Base-by-base conservation (phyloP, 2,888 invertebrate genomes). In the Meteorus colon region DNA sequence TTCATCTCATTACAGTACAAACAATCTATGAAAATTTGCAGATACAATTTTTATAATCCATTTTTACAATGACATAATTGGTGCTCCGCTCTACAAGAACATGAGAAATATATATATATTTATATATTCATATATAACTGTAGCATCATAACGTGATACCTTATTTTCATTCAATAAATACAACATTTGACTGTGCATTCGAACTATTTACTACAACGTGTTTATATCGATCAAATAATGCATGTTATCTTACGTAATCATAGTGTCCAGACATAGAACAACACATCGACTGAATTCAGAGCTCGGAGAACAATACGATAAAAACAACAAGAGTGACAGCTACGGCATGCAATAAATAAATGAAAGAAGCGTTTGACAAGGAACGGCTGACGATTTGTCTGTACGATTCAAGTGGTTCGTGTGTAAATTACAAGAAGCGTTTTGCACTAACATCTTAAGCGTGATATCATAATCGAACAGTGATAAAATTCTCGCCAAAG, bases 151-250 rank as follows among this genome's bases (percentile, higher is more conserved):
- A 45, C 66, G 59, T 55, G 62, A 71, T 27, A 71, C 41, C 41
- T 45, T 45, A 71, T 62, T 71, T 27, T 71, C 62, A 66, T 19
- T 19, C 29, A 51, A 66, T 66, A 67, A 62, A 65, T 65, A 41
- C 45, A 72, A 63, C 48, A 63, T 72, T 29, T 24, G 41, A 72
- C 29, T 72, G 62, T 72, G 71, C 63, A 62, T 63, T 19, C 24
- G 48, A 72, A 45, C 71, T 63, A 63, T 48, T 31, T 60, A 48
- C 62, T 72, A 72, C 60, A 62, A 27, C 27, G 45, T 55, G 24
- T 55, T 55, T 6, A 6, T 55, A 55, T 55, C n/a, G 8, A 24
- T 19, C 5, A 55, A 55, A 55, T 24, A 55, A 55, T 55, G 19
- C 55, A 55, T 19, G 16, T n/a, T 48, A 5, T 55, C 19, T 55